Percentiles rank a stretch among this genome's conserved stretches.
These are phyloP conservation scores for Ceuthmochares aereus DNA, from an alignment of 2,113 vertebrate genomes.

Conservation along the genomic window DNA sequence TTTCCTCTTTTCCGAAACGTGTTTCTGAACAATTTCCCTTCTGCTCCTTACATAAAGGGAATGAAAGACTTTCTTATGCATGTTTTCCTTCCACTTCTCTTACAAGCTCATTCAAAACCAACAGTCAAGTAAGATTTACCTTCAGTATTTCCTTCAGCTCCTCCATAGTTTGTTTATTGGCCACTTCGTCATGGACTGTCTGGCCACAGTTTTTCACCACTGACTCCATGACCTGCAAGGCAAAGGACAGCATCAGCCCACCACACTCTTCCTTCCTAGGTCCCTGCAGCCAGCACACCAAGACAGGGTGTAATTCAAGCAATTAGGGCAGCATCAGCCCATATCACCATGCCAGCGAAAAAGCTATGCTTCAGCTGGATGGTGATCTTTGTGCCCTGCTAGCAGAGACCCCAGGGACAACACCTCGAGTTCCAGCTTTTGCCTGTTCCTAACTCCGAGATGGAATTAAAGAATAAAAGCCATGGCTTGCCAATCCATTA, in stretches of 20 bases:
- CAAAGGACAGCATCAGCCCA: neutral
- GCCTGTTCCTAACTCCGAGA: neutral
- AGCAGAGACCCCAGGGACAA: neutral
- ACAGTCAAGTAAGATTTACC: constrained; percentile 68
- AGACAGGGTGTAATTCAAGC: neutral
- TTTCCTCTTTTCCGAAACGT: neutral
- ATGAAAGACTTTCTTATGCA: rapidly evolving
- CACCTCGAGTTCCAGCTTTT: rapidly evolving
- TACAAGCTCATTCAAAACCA: rapidly evolving
- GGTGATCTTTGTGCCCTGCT: neutral
- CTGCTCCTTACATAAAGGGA: neutral
- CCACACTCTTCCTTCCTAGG: rapidly evolving
- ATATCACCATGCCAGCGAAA: neutral
- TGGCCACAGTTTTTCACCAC: constrained; percentile 99
- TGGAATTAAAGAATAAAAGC: rapidly evolving
- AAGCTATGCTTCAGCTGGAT: rapidly evolving
- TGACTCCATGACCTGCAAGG: constrained; percentile 92
- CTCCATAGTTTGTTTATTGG: constrained; percentile 98
- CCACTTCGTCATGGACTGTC: constrained; percentile 95
- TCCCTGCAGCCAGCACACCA: no score
- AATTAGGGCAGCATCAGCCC: rapidly evolving
- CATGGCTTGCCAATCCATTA: rapidly evolving
- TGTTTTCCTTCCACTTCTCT: neutral
- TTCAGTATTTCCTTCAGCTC: constrained; percentile 96
- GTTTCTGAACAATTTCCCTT: neutral